phyloP scores from a whole-genome alignment of 2,797 vertebrate genomes.

The Acestrorhynchus altus region DNA sequence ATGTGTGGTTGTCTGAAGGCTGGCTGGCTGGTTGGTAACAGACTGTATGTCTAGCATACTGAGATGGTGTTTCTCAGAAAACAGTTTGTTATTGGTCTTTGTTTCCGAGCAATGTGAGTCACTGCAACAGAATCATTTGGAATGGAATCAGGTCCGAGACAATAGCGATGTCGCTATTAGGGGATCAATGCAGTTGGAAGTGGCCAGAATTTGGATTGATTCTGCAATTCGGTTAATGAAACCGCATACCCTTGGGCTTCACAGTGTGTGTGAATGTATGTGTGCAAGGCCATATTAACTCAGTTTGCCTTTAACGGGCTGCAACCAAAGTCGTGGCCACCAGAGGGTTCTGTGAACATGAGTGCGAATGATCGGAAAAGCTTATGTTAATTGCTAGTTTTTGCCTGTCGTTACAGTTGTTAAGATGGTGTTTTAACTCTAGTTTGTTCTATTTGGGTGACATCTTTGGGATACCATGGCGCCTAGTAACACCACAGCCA shows the following conservation, averaged over 20 bases:
- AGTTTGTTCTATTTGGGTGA: too few species aligned
- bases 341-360: neutral
- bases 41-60: constrained; percentile 33
- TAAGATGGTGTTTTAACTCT: too few species aligned
- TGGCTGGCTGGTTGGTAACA: constrained; percentile 16
- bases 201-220: constrained; percentile 38
- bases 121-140: neutral
- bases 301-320: neutral
- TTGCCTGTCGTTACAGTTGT: too few species aligned
- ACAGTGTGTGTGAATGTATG: neutral
- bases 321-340: neutral
- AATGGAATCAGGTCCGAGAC: constrained; percentile 12
- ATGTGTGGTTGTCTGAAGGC: constrained; percentile 5
- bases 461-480: too few species aligned
- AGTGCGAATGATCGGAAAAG: neutral
- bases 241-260: constrained; percentile 9
- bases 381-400: too few species aligned
- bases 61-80: constrained; percentile 8
- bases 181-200: constrained; percentile 26
- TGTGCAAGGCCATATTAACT: neutral
- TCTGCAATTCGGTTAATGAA: constrained; percentile 42
- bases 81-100: constrained; percentile 28
- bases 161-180: constrained; percentile 31
- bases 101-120: constrained; percentile 27
- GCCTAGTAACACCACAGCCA: too few species aligned